Evolutionary conservation across 2,113 vertebrate genomes (phyloP), one percentile per base, ranked within the genome.

Genomic region (Hoplias malabaricus): DNA sequence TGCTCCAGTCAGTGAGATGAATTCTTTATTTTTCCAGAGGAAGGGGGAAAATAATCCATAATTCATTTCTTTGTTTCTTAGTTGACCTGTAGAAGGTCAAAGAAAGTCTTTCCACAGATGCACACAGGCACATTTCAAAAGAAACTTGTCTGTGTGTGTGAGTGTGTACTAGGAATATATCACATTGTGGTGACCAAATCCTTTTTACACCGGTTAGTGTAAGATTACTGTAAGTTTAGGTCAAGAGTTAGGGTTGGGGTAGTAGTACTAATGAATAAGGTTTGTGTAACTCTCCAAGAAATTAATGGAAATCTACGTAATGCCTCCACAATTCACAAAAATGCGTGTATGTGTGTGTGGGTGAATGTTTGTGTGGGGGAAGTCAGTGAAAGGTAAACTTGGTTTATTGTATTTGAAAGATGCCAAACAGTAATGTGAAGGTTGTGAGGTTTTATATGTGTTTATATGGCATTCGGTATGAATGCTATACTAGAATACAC

Each of bases 21-120:
- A 69, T 57, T 43, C 65, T 68, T 80, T 80, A 48, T 82, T 85
- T 86, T 69, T 73, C 79, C 10, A 8, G 57, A 14, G 0, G 13
- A 43, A 57, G 3, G n/a, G 63, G 83, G 81, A 56, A 23, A 21
- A 78, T 72, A 6, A 65, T 85, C 75, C 71, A 85, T 86, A 78
- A 86, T 86, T 86, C 78, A 87, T 76, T 71, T 69, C 40, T 71
- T 33, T 76, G 77, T 77, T 82, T 21, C 79, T 46, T 82, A 48
- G 54, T 46, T 43, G 75, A 83, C 80, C 75, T 83, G 78, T 21
- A 78, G 65, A 87, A 87, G 84, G 78, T 80, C 80, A 78, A 57
- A 57, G 10, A 0, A 9, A 16, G 61, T 79, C 83, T 83, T 77
- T 27, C 40, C 21, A 59, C 50, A 36, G 21, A 77, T 69, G 10